Percentiles rank a stretch among this genome's conserved stretches.
These are phyloP conservation scores for Sclerodermus sp. DNA, from an alignment of 2,888 invertebrate genomes.

Conservation along the genomic window DNA sequence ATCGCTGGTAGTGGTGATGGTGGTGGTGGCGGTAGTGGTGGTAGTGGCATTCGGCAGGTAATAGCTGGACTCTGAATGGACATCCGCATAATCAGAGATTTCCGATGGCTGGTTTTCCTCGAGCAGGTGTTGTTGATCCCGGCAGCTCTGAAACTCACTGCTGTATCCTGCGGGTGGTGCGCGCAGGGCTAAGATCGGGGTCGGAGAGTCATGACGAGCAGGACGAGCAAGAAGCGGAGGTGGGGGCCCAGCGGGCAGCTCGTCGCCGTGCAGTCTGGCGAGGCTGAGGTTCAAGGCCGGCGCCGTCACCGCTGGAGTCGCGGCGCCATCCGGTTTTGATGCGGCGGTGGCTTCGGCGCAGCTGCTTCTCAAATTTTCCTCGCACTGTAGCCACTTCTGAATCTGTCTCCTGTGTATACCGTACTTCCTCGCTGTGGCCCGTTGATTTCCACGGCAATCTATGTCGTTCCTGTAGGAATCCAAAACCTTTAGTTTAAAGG, in stretches of 20 bases:
- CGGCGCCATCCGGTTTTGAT: neutral
- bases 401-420: conserved; percentile 88
- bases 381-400: conserved; percentile 89
- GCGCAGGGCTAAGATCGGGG: conserved; percentile 37
- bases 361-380: conserved; percentile 75
- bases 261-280: conserved; percentile 59
- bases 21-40: too few species aligned
- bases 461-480: conserved; percentile 84
- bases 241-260: conserved; percentile 40
- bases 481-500: conserved; percentile 86
- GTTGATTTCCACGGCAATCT: conserved; percentile 86
- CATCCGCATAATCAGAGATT: too few species aligned
- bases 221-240: conserved; percentile 36
- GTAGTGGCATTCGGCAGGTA: too few species aligned
- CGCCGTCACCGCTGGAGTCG: conserved; percentile 23
- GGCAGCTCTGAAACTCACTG: conserved; percentile 23
- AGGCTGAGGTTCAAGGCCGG: conserved; percentile 59
- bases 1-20: too few species aligned
- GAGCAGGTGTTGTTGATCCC: conserved; percentile 22
- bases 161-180: conserved; percentile 19
- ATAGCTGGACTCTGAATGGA: too few species aligned
- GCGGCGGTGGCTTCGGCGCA: conserved; percentile 59
- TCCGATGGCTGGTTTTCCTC: too few species aligned
- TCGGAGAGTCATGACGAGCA: conserved; percentile 54
- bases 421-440: conserved; percentile 87